Conservation (phyloP, 2,797 vertebrate species). For the Sphenopsis melanotis region DNA sequence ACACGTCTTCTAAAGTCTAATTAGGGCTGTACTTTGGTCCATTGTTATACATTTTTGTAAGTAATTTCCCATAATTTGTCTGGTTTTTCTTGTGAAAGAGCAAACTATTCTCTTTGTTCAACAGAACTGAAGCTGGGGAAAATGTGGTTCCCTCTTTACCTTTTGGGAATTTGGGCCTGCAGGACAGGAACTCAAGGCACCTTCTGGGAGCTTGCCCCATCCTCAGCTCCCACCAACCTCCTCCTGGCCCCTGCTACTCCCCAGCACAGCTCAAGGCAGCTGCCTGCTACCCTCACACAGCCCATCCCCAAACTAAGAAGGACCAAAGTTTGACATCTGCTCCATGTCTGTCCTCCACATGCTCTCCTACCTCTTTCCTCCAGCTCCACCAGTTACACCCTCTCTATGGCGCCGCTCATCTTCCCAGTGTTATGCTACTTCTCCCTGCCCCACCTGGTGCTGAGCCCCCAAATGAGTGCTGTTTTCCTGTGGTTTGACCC, state of each 20-base stretch:
- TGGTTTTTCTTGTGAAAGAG: background rate
- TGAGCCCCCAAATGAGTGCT: background rate
- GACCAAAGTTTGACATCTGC: background rate
- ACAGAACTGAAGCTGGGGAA: background rate
- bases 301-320: background rate
- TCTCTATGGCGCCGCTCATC: background rate
- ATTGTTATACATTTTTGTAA: background rate
- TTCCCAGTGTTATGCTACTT: background rate
- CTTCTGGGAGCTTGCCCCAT: background rate
- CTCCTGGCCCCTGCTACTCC: background rate
- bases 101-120: background rate
- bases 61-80: background rate
- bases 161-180: background rate
- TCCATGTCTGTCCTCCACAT: fast-evolving
- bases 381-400: background rate
- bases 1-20: background rate
- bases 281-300: background rate
- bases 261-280: fast-evolving
- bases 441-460: background rate
- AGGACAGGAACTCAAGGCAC: background rate
- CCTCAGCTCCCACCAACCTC: background rate
- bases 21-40: background rate
- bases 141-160: background rate
- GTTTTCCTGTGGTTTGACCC: background rate
- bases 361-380: background rate